Evolutionary conservation across 2,888 invertebrate species (phyloP), one percentile per base, ranked within the genome.

Genomic region (Euproctis similis): DNA sequence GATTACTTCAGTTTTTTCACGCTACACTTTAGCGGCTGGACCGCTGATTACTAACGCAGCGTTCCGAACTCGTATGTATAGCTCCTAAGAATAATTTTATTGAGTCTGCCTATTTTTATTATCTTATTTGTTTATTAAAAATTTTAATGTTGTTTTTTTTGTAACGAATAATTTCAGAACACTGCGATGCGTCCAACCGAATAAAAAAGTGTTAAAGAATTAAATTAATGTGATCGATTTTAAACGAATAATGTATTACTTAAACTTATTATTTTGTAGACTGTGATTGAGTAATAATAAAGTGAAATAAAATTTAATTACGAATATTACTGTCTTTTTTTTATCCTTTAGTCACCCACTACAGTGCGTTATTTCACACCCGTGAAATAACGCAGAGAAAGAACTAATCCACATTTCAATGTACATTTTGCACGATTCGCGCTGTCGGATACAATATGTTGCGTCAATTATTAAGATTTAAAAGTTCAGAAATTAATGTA

Each of bases 41-140:
- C 59, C 58, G 53, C 40, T 11, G 26, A 31, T 26, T 11, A 45
- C 53, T n/a, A n/a, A 45, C 58, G 56, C 55, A 53, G 59, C 60
- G 54, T 54, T 58, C 54, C 32, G 26, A 4, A 28, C 36, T 60
- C 62, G n/a, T n/a, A 54, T 30, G 42, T 40, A 34, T 28, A 42
- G 8, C 49, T 51, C 28, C 38, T 44, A 44, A 38, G 36, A 43
- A 44, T n/a, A n/a, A n/a, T n/a, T n/a, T n/a, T n/a, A n/a, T 32
- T 24, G 34, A 51, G 42, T 65, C 58, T 62, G 63, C 59, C 64
- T 62, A 63, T 60, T 54, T 55, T 44, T 53, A 39, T 21, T 43
- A n/a, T n/a, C n/a, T 46, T 41, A 44, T 43, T 45, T 42, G 49
- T 44, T 41, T 39, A 46, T 37, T 40, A 39, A 36, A 45, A 46